Evolutionary conservation across 2,797 vertebrate species (phyloP).

Genomic region (Triplophysa bombifrons): DNA sequence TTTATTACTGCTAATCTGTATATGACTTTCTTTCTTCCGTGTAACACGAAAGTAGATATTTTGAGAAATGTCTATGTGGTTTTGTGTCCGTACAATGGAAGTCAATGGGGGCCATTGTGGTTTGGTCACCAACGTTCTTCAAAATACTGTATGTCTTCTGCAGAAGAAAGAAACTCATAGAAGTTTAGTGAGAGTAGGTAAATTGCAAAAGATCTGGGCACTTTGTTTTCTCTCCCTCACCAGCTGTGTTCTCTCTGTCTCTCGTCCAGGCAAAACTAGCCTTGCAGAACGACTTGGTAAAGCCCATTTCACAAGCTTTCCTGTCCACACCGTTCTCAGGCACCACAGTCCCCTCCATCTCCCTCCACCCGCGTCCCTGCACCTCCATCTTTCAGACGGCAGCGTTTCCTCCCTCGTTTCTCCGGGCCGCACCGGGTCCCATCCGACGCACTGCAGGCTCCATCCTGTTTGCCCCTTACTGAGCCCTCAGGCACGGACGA

Average conservation of each 20-base stretch:
- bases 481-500: conserved; percentile 57
- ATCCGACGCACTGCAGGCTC: conserved; percentile 86
- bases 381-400: conserved; percentile 85
- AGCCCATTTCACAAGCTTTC: conserved; percentile 86
- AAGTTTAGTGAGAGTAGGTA: too few species aligned
- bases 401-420: conserved; percentile 81
- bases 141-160: too few species aligned
- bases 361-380: conserved; percentile 80
- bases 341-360: conserved; percentile 78
- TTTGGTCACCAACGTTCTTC: too few species aligned
- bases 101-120: too few species aligned
- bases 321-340: conserved; percentile 84
- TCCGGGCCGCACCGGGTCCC: conserved; percentile 88
- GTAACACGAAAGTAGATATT: too few species aligned
- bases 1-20: background rate
- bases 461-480: conserved; percentile 91
- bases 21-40: too few species aligned
- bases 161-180: too few species aligned
- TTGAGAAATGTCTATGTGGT: too few species aligned
- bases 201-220: background rate
- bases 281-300: conserved; percentile 88
- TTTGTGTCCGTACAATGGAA: too few species aligned
- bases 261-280: conserved; percentile 82
- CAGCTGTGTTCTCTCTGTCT: background rate
- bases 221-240: background rate